phyloP scores from a whole-genome alignment of 2,113 vertebrate species.

The Procapra przewalskii region DNA sequence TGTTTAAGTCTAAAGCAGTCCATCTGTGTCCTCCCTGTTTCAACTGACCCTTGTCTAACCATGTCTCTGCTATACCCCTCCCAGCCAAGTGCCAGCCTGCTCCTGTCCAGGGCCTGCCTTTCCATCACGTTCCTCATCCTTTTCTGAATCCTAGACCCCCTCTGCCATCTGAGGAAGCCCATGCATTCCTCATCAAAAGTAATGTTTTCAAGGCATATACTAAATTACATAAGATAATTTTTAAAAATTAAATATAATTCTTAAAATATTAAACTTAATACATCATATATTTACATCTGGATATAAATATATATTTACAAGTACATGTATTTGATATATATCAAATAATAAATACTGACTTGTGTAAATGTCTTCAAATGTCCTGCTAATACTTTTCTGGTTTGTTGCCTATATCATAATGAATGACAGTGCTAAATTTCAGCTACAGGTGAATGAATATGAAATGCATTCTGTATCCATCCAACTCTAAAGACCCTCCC shows the following conservation, averaged over 20 bases:
- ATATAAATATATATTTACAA: neutral
- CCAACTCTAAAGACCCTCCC: neutral
- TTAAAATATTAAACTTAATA: neutral
- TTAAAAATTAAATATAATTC: neutral
- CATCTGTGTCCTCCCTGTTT: neutral
- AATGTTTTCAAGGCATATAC: neutral
- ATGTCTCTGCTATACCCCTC: neutral
- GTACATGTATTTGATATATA: neutral
- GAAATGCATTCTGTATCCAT: neutral
- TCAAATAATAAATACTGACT: neutral
- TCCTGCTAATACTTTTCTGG: neutral
- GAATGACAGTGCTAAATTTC: neutral
- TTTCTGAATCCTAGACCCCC: neutral
- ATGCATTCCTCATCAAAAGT: neutral
- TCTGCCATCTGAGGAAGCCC: neutral
- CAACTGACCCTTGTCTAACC: neutral
- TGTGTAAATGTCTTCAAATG: neutral
- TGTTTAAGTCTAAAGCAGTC: neutral
- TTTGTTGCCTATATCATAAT: neutral
- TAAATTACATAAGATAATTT: neutral
- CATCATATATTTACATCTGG: neutral
- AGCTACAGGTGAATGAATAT: neutral
- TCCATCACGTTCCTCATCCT: neutral
- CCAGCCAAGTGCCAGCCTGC: too few species aligned
- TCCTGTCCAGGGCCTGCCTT: neutral